Conservation (phyloP, 2,797 vertebrate genomes). For the Phoebastria nigripes region DNA sequence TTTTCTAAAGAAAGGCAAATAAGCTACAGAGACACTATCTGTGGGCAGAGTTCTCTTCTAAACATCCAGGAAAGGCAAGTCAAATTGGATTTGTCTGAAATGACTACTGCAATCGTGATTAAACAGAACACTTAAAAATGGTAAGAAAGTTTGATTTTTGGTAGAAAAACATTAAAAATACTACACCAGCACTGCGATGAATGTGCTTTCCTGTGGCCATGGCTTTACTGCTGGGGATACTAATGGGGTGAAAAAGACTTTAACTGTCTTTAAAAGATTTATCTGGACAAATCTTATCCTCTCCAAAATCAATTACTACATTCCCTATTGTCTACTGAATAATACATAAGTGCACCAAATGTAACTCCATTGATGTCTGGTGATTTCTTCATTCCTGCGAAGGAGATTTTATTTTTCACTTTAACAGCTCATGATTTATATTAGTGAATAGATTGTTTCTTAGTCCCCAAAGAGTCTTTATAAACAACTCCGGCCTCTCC, state of each 20-base stretch:
- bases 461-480: neutral
- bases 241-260: neutral
- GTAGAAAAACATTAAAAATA: neutral
- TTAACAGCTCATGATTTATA: constrained; percentile 18
- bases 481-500: neutral
- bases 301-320: constrained; percentile 9
- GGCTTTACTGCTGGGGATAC: neutral
- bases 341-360: neutral
- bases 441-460: constrained; percentile 3
- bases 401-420: constrained; percentile 4
- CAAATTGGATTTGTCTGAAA: neutral
- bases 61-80: neutral
- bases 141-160: neutral
- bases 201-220: neutral
- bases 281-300: constrained; percentile 3
- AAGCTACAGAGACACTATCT: neutral
- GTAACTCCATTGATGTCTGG: neutral
- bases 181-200: neutral
- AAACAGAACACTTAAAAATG: neutral
- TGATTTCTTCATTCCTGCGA: constrained; percentile 9
- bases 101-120: neutral
- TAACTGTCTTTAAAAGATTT: neutral
- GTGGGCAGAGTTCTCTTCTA: neutral
- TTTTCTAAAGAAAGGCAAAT: neutral
- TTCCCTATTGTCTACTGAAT: constrained; percentile 24